phyloP scores from a whole-genome alignment of 1,140 invertebrate species.

The Cephus cinctus region DNA sequence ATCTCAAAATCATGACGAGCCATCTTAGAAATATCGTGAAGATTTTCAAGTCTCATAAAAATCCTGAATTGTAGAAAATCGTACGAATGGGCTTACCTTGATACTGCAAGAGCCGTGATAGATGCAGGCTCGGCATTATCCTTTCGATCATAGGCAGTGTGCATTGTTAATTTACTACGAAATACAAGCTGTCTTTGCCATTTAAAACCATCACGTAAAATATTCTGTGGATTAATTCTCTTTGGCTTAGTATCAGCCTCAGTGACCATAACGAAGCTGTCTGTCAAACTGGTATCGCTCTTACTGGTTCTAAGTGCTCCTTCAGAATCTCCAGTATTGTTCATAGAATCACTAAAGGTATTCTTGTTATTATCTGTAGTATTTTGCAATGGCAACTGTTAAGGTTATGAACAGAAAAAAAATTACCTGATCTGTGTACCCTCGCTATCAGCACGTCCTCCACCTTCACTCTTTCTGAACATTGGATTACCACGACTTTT shows the following conservation, averaged over 20 bases:
- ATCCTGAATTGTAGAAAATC: no score
- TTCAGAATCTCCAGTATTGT: constrained; percentile 39
- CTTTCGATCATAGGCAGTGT: constrained; percentile 95
- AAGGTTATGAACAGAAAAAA: not conserved
- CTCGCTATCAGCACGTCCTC: constrained; percentile 51
- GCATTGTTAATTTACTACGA: constrained; percentile 96
- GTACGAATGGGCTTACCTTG: constrained; percentile 76
- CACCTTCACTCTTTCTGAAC: constrained; percentile 69
- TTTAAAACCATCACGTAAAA: constrained; percentile 70
- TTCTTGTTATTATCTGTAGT: not conserved
- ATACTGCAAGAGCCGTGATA: constrained; percentile 89
- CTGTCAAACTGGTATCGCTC: constrained; percentile 87
- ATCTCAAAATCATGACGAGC: no score
- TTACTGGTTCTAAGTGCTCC: constrained; percentile 73
- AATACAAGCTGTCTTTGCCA: constrained; percentile 94
- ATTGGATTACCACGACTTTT: constrained; percentile 65
- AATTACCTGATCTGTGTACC: constrained; percentile 45
- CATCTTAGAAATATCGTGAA: no score
- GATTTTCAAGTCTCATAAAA: no score
- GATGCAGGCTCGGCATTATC: constrained; percentile 97
- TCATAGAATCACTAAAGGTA: constrained; percentile 33
- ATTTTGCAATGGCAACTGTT: not conserved
- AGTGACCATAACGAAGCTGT: constrained; percentile 83
- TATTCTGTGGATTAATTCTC: constrained; percentile 61
- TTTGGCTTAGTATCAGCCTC: constrained; percentile 59